phyloP scores from a whole-genome alignment of 2,113 vertebrate species.

The Python bivittatus region DNA sequence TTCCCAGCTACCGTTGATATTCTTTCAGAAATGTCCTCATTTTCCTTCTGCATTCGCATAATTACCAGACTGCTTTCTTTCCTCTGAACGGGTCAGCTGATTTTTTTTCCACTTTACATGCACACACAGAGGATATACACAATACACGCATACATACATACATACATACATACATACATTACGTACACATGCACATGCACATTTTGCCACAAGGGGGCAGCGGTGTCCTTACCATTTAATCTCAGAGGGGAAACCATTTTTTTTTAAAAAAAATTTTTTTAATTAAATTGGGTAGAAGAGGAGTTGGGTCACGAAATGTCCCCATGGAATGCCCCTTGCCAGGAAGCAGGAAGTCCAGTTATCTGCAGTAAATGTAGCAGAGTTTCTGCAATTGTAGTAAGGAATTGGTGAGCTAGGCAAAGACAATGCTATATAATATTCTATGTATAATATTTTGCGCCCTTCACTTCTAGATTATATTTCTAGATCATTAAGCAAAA shows the following conservation, averaged over 20 bases:
- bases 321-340: neutral
- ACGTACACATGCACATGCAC: neutral
- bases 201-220: conserved; percentile 70
- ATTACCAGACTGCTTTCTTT: neutral
- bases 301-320: conserved; percentile 1
- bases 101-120: neutral
- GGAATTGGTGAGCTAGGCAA: neutral
- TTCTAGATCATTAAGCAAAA: neutral
- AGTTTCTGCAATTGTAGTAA: neutral
- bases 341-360: conserved; percentile 38
- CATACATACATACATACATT: neutral
- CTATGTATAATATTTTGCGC: neutral
- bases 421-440: neutral
- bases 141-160: neutral
- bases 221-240: conserved; percentile 51
- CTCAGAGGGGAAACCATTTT: neutral
- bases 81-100: neutral
- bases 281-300: conserved; percentile 32
- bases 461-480: neutral
- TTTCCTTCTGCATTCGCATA: neutral
- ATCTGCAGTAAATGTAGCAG: conserved; percentile 23
- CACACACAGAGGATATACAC: neutral
- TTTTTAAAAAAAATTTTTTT: neutral
- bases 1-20: neutral
- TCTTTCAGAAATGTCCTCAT: neutral